Evolutionary conservation across 2,113 vertebrate genomes (phyloP).

Genomic region (Hylia prasina): DNA sequence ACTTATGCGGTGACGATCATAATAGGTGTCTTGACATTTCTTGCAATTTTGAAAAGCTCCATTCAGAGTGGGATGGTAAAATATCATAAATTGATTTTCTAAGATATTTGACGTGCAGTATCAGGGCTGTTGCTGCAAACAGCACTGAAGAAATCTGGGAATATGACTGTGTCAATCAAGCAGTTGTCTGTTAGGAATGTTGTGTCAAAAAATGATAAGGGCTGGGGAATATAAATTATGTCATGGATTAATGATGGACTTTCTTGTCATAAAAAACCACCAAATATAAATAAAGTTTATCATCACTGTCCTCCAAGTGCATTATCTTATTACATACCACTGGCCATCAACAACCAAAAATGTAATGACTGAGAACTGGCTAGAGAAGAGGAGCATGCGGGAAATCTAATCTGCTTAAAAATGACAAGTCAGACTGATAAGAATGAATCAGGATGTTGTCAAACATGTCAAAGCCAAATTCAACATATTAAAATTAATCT

Average conservation of each 20-base stretch:
- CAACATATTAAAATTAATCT: background rate
- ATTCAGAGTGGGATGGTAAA: background rate
- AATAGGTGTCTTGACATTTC: background rate
- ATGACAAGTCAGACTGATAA: background rate
- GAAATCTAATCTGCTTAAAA: background rate
- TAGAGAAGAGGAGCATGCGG: background rate
- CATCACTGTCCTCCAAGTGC: background rate
- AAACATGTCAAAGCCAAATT: background rate
- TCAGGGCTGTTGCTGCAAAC: background rate
- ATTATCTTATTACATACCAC: background rate
- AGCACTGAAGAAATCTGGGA: background rate
- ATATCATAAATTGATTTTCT: background rate
- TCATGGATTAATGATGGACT: background rate
- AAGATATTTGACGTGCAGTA: background rate
- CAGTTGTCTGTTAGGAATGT: background rate
- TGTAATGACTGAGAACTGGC: background rate
- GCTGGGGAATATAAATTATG: background rate
- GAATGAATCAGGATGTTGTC: background rate
- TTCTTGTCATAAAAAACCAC: background rate
- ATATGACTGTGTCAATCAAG: rapidly evolving
- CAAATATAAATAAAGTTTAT: background rate
- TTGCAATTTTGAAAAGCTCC: background rate
- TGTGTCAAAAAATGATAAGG: background rate
- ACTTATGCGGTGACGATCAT: rapidly evolving
- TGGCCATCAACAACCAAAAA: background rate